Percentiles rank a stretch among this genome's conserved stretches.
Evolutionary conservation across 2,113 vertebrate genomes (phyloP).

Genomic region (Gobiocypris rarus): DNA sequence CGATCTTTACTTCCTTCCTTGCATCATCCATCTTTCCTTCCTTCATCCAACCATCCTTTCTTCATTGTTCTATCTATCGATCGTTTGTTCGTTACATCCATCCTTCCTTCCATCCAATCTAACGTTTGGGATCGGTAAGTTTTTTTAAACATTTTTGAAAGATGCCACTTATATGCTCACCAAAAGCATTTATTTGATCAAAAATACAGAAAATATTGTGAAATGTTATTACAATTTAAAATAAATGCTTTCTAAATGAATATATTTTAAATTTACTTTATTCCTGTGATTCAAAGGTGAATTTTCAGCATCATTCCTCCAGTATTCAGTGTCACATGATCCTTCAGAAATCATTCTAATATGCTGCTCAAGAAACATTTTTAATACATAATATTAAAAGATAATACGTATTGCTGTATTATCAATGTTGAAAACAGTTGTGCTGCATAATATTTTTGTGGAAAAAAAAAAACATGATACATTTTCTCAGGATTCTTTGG

Average conservation of each 20-base stretch:
- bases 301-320: background rate
- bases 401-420: background rate
- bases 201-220: background rate
- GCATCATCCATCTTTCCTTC: no score
- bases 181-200: background rate
- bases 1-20: no score
- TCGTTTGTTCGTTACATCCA: no score
- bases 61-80: no score
- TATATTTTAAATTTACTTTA: background rate
- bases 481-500: no score
- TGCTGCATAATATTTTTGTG: no score
- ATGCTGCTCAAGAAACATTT: background rate
- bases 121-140: background rate
- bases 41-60: no score
- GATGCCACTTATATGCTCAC: background rate
- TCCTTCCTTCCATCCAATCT: no score
- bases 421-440: background rate
- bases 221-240: background rate
- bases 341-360: background rate
- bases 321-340: background rate
- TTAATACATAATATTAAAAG: no score
- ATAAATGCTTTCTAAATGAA: background rate
- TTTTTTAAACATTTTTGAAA: background rate
- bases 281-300: background rate
- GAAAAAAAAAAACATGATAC: no score